Base-by-base conservation (phyloP, 2,797 vertebrate species). In the Knipowitschia caucasica region DNA sequence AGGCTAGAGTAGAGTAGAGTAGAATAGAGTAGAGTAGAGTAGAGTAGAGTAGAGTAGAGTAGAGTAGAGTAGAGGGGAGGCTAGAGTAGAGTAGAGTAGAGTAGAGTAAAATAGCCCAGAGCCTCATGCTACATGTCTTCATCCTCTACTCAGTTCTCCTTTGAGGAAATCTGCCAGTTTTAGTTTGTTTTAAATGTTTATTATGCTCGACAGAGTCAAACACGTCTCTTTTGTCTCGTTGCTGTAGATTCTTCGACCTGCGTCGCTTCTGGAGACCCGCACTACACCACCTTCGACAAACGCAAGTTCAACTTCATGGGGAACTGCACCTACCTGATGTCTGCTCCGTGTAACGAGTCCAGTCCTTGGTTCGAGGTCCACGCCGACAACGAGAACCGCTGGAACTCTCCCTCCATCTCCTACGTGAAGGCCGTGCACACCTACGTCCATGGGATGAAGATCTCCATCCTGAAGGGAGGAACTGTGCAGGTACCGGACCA, bases 201-300 rank as follows among this genome's bases (percentile, higher is more conserved):
- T n/a, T n/a, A n/a, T n/a, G n/a, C n/a, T n/a, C 12, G 12, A 34
- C 12, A n/a, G n/a, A 4, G 4, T 34, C 31, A 34, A 4, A 34
- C 12, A n/a, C n/a, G 14, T 35, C n/a, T 12, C n/a, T 2, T 36
- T 15, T 17, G 6, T 38, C 17, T 39, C 18, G 5, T 43, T 17
- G 31, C 17, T 11, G 4, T 10, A 91, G 88, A 10, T 39, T 71
- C 85, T 46, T 82, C 88, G 35, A 80, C 82, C 0, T 92, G 91
- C 59, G 27, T 86, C 1, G 85, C 75, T 0, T 69, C 78, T 29
- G 76, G 86, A 17, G 91, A 92, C 64, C 91, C 91, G 14, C 91
- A 92, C 76, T 92, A 90, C 74, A 84, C 81, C 35, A 91, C 88
- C 9, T 92, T 91, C 63, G 91, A 92, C 80, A 83, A 77, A 17